Evolutionary conservation across 2,888 invertebrate species (phyloP), one percentile per base, ranked within the genome.

Genomic region (Campoletis raptor): DNA sequence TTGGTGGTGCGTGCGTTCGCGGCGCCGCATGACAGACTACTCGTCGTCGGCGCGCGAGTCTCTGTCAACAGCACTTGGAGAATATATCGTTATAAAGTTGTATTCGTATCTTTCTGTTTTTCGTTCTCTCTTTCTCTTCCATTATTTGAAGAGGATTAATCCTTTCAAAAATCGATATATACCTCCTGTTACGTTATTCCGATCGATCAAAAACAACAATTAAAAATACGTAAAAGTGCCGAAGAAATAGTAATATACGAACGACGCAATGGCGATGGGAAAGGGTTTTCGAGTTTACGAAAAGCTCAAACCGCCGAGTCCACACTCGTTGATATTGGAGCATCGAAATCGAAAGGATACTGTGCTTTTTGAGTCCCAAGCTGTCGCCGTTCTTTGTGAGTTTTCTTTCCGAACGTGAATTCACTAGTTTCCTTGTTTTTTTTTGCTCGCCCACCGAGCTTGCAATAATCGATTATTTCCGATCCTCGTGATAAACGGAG

Each of bases 211-310:
- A 48, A 42, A 61, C 10, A 64, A 64, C 52, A 42, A 36, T 1
- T 66, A 36, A 21, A 76, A 18, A 45, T n/a, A 48, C 64, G 18
- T 52, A 21, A 66, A 52, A 80, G 18, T 54, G 42, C 40, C 42
- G 40, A 37, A 42, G 21, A 45, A 70, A 45, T 24, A 36, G 69
- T 70, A 30, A 52, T 52, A 66, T 24, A n/a, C 40, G 57, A 42
- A 40, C 83, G 52, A 80, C 80, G 57, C 73, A 90, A 99, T 99
- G 99, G 98, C 98, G 93, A 98, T 99, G 97, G 98, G 98, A 92
- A 98, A 98, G 95, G 97, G 97, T 89, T 98, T 98, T 95, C 97
- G 98, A 91, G 97, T 99, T 90, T 96, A 98, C 92, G 98, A 98
- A 94, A 98, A 98, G 95, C 96, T 97, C 86, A 96, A 97, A 90